phyloP scores from a whole-genome alignment of 2,888 invertebrate species.

The Mimas tiliae region DNA sequence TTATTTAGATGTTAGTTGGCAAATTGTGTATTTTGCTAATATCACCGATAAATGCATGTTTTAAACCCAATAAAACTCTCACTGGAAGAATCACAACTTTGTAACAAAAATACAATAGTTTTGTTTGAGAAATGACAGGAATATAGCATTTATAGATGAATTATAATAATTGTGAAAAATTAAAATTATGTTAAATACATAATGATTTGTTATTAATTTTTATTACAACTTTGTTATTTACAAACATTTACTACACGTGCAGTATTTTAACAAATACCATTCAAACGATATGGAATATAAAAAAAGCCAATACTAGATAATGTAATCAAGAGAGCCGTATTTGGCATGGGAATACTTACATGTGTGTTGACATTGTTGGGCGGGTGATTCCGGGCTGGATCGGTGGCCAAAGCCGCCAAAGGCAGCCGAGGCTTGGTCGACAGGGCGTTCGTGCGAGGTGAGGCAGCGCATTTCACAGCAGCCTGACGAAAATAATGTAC shows the following conservation, averaged over 20 bases:
- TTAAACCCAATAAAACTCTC: not conserved
- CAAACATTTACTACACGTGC: slow-evolving; percentile 22
- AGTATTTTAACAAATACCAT: slow-evolving; percentile 5
- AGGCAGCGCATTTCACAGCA: slow-evolving; percentile 81
- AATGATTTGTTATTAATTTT: slow-evolving; percentile 1
- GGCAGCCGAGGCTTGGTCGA: slow-evolving; percentile 78
- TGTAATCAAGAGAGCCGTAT: slow-evolving; percentile 3
- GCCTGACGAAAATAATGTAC: slow-evolving; percentile 60
- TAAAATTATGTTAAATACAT: not conserved
- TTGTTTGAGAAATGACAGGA: no score
- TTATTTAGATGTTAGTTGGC: no score
- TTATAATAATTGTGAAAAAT: no score
- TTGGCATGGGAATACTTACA: slow-evolving; percentile 62
- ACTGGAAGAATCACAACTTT: not conserved
- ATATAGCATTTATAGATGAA: no score
- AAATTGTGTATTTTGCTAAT: no score
- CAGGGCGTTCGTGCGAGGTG: slow-evolving; percentile 79
- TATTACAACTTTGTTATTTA: slow-evolving; percentile 12
- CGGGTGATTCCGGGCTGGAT: slow-evolving; percentile 75
- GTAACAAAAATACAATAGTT: slow-evolving; percentile 12
- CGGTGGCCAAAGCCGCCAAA: slow-evolving; percentile 72
- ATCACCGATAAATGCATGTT: no score
- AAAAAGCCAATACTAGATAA: slow-evolving; percentile 13
- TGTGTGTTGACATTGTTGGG: slow-evolving; percentile 81
- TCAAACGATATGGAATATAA: slow-evolving; percentile 11